A percentile compares a stretch with the other conserved stretches of the same genome.
Conservation (phyloP, 2,797 vertebrate species). For the Pterois miles region DNA sequence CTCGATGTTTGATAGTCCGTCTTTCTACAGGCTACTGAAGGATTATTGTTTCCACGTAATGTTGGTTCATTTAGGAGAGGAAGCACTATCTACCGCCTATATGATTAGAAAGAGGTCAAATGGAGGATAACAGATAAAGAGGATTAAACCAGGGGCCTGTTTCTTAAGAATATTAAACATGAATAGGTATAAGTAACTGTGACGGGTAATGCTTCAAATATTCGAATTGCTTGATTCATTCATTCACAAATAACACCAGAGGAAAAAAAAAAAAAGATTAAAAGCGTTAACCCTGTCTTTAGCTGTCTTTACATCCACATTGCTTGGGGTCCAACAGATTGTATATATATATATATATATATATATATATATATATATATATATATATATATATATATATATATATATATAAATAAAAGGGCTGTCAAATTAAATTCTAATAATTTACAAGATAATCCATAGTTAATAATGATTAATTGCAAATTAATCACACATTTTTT, state of each 20-base stretch:
- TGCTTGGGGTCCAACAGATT: background rate
- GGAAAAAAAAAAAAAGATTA: background rate
- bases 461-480: too few species aligned
- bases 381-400: too few species aligned
- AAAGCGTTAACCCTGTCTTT: background rate
- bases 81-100: background rate
- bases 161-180: background rate
- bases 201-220: background rate
- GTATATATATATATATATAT: too few species aligned
- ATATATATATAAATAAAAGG: too few species aligned
- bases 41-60: slow-evolving; percentile 33
- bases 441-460: too few species aligned
- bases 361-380: too few species aligned
- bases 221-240: background rate
- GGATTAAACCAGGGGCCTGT: background rate
- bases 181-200: background rate
- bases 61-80: slow-evolving; percentile 12
- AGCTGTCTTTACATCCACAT: background rate
- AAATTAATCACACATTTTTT: too few species aligned
- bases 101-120: slow-evolving; percentile 13
- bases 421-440: too few species aligned
- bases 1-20: slow-evolving; percentile 27
- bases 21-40: slow-evolving; percentile 29
- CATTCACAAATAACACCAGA: background rate
- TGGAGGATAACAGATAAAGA: background rate